phyloP scores from a whole-genome alignment of 1,140 invertebrate species.

The Camponotus vicinus region DNA sequence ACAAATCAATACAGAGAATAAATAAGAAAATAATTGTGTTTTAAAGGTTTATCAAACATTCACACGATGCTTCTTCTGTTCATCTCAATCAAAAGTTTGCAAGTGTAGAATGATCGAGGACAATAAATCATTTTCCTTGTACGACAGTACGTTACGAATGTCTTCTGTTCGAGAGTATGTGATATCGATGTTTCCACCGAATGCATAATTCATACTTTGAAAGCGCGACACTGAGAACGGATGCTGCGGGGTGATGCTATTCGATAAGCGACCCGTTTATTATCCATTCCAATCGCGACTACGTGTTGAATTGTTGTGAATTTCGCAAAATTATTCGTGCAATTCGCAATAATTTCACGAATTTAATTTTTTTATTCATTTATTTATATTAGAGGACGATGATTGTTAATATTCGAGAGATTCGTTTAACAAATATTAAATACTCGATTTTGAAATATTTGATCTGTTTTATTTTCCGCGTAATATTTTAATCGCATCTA shows the following conservation, averaged over 20 bases:
- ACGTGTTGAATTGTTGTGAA: background rate
- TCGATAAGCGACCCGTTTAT: slow-evolving; percentile 47
- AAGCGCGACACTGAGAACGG: background rate
- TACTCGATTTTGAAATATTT: background rate
- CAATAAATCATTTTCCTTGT: slow-evolving; percentile 60
- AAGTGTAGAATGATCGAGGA: slow-evolving; percentile 28
- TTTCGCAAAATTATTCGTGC: slow-evolving; percentile 17
- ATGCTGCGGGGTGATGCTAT: slow-evolving; percentile 6
- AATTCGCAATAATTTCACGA: too few relatives aligned
- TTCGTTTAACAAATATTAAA: too few relatives aligned
- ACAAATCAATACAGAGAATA: background rate
- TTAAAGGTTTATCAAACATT: slow-evolving; percentile 30
- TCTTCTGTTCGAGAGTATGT: slow-evolving; percentile 24
- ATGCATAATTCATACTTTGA: slow-evolving; percentile 68
- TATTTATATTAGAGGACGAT: background rate
- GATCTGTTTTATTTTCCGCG: background rate
- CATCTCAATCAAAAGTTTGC: slow-evolving; percentile 26
- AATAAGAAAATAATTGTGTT: slow-evolving; percentile 23
- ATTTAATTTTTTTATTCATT: too few relatives aligned
- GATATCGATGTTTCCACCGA: slow-evolving; percentile 51
- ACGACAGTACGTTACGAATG: slow-evolving; percentile 17
- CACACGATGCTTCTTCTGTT: background rate
- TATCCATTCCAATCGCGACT: slow-evolving; percentile 32
- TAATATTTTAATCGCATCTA: background rate
- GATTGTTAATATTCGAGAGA: background rate